Evolutionary conservation across 2,888 invertebrate species (phyloP), one percentile per base, ranked within the genome.

Genomic region (Eristalis pertinax): DNA sequence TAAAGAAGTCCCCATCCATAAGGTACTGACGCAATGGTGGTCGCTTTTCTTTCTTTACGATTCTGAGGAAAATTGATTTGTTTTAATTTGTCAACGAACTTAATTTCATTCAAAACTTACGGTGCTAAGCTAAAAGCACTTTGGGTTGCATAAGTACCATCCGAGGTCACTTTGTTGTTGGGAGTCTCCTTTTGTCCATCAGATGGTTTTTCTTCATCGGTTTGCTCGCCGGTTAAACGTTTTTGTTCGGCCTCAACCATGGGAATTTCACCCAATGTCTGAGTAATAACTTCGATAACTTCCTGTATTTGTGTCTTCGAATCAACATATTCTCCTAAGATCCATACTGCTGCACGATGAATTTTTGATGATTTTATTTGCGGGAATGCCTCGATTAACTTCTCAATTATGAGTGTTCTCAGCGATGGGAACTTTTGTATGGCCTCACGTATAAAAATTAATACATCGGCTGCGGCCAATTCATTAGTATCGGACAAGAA

Each of bases 91-190:
- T 32, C 10, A 41, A 56, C 7, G 10, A 5, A 26, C 7, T 10
- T 4, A 22, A 1, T 7, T 26, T 35, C 60, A 69, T 67, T 0
- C 3, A 60, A 2, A 64, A 94, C 96, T 94, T 92, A 96, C 95
- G 95, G 94, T 29, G 96, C 94, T 89, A 97, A 94, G 91, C 97
- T 98, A 93, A 99, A 98, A 60, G 98, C 99, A 89, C 99, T 99
- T 93, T 99, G 99, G 4, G 99, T 97, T 32, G 99, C 99, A 93
- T 99, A 99, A 0, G 99, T 99, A 24, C 99, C 99, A 94, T 99
- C 99, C 43, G 99, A 99, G 64, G 99, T 99, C 60, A 99, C 99
- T 83, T 93, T 93, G 69, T 91, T 93, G 84, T 89, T 92, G 43
- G 91, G 89, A 32, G 89, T 85, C 11, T 89, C 89, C 1, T 93